Base-by-base conservation (phyloP, 2,113 vertebrate species). In the Carassius carassius region DNA sequence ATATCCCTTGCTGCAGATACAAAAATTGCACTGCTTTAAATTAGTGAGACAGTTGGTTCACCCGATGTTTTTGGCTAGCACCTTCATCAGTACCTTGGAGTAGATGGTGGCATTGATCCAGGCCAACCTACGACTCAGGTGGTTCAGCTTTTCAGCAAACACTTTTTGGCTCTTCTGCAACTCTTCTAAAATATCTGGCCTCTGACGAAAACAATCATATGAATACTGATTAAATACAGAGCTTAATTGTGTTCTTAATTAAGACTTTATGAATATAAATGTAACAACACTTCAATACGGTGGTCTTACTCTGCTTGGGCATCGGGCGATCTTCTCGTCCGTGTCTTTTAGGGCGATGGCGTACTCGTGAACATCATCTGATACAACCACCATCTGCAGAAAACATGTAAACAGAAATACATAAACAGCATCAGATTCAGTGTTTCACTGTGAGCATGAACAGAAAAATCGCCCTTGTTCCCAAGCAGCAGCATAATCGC, bases 81-180 rank as follows among this genome's bases (percentile, higher is more conserved):
- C 13, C 6, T 47, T 69, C 23, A 69, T 51, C 14, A 90, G 82
- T 91, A 97, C 98, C 96, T 98, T 98, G 88, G 97, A 99, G 93
- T 99, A 99, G 88, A 99, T 97, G n/a, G 98, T 98, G 90, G 97
- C 96, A 0, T 99, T 99, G 92, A 99, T 98, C 98, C 98, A 99
- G 79, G 98, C 98, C 11, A 99, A 95, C 37, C 98, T 95, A 19
- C 98, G 94, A 89, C 98, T 97, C 67, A 99, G 93, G 91, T 99
- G 98, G 91, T 99, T 99, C 80, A 99, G 93, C 90, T 99, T 99
- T 92, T 99, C 98, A 0, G 97, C 95, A 90, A 99, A 99, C 63
- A 99, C 98, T 89, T 97, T 98, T 88, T 97, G 97, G 90, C 98
- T 99, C 89, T 99, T 99, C 87, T 96, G 91, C 65, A 99, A 90